Evolutionary conservation across 2,797 vertebrate species (phyloP).

Genomic region (Phaenicophaeus curvirostris): DNA sequence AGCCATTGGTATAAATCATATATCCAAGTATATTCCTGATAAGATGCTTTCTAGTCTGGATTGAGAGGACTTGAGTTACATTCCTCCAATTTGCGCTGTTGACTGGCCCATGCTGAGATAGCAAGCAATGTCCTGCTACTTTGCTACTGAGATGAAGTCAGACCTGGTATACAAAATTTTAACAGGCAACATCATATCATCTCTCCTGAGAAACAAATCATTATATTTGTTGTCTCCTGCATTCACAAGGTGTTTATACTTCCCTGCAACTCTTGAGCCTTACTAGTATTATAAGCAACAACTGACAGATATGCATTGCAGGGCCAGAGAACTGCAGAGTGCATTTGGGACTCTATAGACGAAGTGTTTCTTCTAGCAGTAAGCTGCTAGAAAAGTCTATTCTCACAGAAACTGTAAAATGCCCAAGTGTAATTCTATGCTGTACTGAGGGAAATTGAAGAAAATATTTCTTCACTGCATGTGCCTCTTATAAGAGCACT

Average conservation of each 20-base stretch:
- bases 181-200: no score
- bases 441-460: neutral
- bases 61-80: neutral
- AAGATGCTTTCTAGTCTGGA: neutral
- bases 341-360: neutral
- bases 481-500: neutral
- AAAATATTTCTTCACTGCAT: neutral
- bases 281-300: rapidly evolving
- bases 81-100: neutral
- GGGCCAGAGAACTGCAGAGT: neutral
- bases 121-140: neutral
- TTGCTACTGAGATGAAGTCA: neutral
- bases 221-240: neutral
- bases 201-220: neutral
- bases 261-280: neutral
- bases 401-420: neutral
- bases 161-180: neutral
- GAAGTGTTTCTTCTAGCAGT: neutral
- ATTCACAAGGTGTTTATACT: neutral
- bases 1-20: neutral
- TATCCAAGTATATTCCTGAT: neutral
- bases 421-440: neutral
- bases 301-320: rapidly evolving
- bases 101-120: neutral
- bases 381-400: neutral